phyloP scores from a whole-genome alignment of 2,797 vertebrate genomes.

The Gambelia wislizenii region DNA sequence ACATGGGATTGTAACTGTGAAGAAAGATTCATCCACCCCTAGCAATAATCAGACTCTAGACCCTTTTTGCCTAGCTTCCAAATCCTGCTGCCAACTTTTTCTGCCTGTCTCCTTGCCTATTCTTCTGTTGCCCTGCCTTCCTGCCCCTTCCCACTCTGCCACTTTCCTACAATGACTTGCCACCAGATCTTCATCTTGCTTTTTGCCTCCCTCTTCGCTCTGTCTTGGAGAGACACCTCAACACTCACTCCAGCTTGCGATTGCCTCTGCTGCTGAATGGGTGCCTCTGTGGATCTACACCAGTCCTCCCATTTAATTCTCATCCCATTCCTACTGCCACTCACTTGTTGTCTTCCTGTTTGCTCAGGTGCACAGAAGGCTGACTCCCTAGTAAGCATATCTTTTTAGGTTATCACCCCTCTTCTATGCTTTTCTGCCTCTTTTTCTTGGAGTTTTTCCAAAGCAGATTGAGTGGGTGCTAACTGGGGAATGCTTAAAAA shows the following conservation, averaged over 20 bases:
- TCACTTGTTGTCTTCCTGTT: not conserved
- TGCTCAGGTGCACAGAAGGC: not conserved
- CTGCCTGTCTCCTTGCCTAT: not conserved
- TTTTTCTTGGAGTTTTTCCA: not conserved
- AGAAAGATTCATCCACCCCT: too few species aligned
- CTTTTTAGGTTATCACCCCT: not conserved
- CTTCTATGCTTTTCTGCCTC: not conserved
- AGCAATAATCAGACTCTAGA: too few species aligned
- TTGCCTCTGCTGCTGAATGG: too few species aligned
- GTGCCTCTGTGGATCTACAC: not conserved
- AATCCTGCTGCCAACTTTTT: not conserved
- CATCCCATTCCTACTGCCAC: too few species aligned
- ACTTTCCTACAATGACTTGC: not conserved
- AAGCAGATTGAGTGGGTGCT: too few species aligned
- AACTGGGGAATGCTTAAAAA: not conserved
- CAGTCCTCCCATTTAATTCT: too few species aligned
- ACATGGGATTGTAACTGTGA: too few species aligned
- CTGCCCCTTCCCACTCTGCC: not conserved
- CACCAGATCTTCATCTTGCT: not conserved
- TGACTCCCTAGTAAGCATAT: too few species aligned
- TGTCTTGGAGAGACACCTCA: not conserved
- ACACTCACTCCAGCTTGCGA: not conserved
- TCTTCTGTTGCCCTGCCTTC: too few species aligned
- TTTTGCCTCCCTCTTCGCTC: not conserved
- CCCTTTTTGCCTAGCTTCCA: not conserved